Evolutionary conservation across 1,140 invertebrate genomes (phyloP).

Genomic region (Epicauta chinensis): DNA sequence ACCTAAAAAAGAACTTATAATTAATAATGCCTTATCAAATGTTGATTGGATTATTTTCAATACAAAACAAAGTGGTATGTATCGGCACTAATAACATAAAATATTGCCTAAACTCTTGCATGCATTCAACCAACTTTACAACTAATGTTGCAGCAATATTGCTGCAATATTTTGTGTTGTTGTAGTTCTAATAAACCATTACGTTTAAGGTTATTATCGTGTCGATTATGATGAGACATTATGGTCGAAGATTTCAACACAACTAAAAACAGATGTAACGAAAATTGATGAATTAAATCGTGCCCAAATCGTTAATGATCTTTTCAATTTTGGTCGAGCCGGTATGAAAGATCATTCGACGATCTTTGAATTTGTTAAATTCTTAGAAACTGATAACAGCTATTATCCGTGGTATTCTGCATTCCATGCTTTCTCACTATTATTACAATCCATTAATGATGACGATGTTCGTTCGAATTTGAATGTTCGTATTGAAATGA

Average conservation of each 20-base stretch:
- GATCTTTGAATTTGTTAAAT: slow-evolving; percentile 52
- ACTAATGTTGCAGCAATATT: too few relatives aligned
- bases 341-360: slow-evolving; percentile 42
- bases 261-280: slow-evolving; percentile 39
- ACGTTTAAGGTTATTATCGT: slow-evolving; percentile 61
- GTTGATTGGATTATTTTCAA: slow-evolving; percentile 67
- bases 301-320: slow-evolving; percentile 75
- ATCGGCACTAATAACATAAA: background rate
- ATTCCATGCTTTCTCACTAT: slow-evolving; percentile 47
- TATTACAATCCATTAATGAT: slow-evolving; percentile 39
- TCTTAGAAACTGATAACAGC: slow-evolving; percentile 54
- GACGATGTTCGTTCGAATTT: too few relatives aligned
- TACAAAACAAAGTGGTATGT: slow-evolving; percentile 55
- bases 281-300: slow-evolving; percentile 58
- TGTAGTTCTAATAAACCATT: background rate
- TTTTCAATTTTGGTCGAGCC: slow-evolving; percentile 54
- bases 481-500: too few relatives aligned
- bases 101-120: too few relatives aligned
- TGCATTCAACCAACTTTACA: too few relatives aligned
- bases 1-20: slow-evolving; percentile 18
- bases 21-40: slow-evolving; percentile 41
- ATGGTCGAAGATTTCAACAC: slow-evolving; percentile 54
- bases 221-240: slow-evolving; percentile 67
- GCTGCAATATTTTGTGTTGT: too few relatives aligned
- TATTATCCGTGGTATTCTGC: slow-evolving; percentile 61